Evolutionary conservation across 1,140 invertebrate species (phyloP).

Genomic region (Microplitis mediator): DNA sequence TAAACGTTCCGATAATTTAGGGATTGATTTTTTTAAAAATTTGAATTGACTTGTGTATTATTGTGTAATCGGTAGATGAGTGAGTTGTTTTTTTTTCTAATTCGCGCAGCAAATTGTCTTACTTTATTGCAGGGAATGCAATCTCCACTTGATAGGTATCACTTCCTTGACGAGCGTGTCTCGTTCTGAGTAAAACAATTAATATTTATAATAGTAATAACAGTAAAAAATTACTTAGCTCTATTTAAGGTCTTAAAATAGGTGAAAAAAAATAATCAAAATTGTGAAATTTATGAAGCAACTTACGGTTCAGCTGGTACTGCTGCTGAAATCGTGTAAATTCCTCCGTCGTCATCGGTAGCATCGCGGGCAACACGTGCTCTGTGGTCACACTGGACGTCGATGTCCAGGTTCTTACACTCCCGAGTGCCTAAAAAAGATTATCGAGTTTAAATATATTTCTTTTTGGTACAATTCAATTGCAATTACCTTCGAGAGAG

Average conservation of each 20-base stretch:
- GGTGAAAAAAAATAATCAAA: not conserved
- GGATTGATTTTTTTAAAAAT: too few species aligned
- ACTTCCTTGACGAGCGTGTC: conserved; percentile 64
- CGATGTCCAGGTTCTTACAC: conserved; percentile 87
- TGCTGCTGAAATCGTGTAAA: conserved; percentile 78
- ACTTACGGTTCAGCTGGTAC: conserved; percentile 85
- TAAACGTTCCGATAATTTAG: too few species aligned
- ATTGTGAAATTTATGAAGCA: not conserved
- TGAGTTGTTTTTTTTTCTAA: not conserved
- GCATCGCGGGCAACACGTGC: conserved; percentile 56
- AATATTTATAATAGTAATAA: conserved; percentile 38
- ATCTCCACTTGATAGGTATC: conserved; percentile 90
- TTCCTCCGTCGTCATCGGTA: conserved; percentile 70
- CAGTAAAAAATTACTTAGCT: conserved; percentile 17
- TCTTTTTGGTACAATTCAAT: not conserved
- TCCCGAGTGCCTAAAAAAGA: conserved; percentile 65
- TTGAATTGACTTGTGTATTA: conserved; percentile 19
- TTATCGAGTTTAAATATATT: not conserved
- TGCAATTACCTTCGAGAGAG: conserved; percentile 73
- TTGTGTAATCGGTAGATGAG: conserved; percentile 22
- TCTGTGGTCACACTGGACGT: conserved; percentile 87
- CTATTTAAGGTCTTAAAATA: not conserved
- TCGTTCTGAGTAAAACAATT: conserved; percentile 57
- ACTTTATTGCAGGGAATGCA: conserved; percentile 90
- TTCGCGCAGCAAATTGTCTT: conserved; percentile 61